These are phyloP conservation scores for Picus viridis DNA, from an alignment of 2,797 vertebrate genomes.

Conservation along the genomic window DNA sequence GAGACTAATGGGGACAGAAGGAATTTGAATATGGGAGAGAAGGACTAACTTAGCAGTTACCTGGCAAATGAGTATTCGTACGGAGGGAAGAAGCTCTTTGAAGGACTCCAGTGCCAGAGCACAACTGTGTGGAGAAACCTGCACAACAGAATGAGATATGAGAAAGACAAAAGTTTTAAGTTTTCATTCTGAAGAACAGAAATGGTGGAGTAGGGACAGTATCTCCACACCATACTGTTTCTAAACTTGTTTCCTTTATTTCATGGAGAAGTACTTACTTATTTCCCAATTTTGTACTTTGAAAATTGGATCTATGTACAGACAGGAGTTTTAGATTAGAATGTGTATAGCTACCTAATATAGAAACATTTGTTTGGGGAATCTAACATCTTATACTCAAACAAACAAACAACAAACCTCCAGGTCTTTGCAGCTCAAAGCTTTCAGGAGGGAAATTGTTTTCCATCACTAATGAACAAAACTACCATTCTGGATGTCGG, in stretches of 20 bases:
- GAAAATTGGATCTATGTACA: not conserved
- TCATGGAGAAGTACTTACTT: not conserved
- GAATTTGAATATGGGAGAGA: not conserved
- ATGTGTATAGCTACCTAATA: not conserved
- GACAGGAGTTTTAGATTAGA: not conserved
- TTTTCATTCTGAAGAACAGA: not conserved
- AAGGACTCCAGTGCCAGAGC: not conserved
- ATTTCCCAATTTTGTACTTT: not conserved
- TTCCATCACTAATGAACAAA: not conserved
- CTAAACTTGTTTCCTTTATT: not conserved
- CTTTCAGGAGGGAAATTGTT: not conserved
- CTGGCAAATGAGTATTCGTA: not conserved
- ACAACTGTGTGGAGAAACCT: not conserved
- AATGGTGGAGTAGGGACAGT: not conserved
- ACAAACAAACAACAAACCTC: not conserved
- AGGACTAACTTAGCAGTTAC: not conserved
- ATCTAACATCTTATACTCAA: not conserved
- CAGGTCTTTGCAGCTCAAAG: not conserved
- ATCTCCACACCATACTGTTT: not conserved
- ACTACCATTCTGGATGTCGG: not conserved
- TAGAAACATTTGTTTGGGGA: not conserved
- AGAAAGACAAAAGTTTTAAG: not conserved
- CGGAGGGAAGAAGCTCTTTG: accelerated
- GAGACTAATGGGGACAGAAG: not conserved
- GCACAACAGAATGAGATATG: accelerated